Evolutionary conservation across 2,888 invertebrate species (phyloP), one percentile per base, ranked within the genome.

Genomic region (Dolomedes plantarius): DNA sequence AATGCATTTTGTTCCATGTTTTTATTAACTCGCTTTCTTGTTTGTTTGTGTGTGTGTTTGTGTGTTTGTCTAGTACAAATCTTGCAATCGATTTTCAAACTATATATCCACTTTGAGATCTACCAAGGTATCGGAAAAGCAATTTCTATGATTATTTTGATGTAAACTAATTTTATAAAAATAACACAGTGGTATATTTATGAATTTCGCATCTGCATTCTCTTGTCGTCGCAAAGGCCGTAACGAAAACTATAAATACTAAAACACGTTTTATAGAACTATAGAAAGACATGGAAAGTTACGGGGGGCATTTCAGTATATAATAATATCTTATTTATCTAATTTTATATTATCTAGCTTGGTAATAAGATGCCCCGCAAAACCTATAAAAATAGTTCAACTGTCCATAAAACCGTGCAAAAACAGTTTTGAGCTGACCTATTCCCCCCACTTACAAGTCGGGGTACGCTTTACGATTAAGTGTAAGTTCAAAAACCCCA

Each of bases 261-360:
- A 23, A 56, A 56, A 23, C 23, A 6, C 19, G 3, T 56, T 56
- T 56, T 23, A 56, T 56, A 11, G 46, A 46, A 46, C 2, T 13
- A 16, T 11, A 56, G 23, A 56, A 56, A 23, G 11, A n/a, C 5
- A 5, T 2, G 5, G 23, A 23, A 46, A 16, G 16, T 13, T 16
- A 13, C 16, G 9, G 46, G 56, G 19, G 23, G 23, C 5, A 23
- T 56, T 56, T 23, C 11, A 19, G 19, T 56, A 19, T 19, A 56
- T 56, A 56, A 56, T n/a, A 65, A 72, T 80, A 73, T 65, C 67
- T 69, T 72, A 72, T 79, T 39, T 41, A 64, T 31, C 71, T 79
- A 79, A 78, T 79, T 80, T 80, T 80, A 80, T 50, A 72, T 31
- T 31, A n/a, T 64, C 72, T 65, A 13, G 31, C 29, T 19, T 13